phyloP scores from a whole-genome alignment of 2,888 invertebrate genomes.

The Epistrophe eligans region DNA sequence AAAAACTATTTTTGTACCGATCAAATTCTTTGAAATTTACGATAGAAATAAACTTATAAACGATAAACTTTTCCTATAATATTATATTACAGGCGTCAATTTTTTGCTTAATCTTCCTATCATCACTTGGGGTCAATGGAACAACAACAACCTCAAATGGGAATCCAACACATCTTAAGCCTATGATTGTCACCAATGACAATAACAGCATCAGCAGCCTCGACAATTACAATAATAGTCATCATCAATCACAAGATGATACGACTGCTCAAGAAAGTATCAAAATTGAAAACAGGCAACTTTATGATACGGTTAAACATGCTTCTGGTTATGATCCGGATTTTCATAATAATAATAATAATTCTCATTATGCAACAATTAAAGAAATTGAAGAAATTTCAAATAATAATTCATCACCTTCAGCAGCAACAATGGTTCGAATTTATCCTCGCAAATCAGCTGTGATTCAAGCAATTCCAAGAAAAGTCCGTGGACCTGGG shows the following conservation, averaged over 20 bases:
- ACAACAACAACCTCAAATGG: conserved; percentile 16
- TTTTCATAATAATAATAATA: not conserved
- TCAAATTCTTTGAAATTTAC: no score
- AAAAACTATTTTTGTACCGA: no score
- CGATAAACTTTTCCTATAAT: not conserved
- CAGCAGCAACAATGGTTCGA: conserved; percentile 24
- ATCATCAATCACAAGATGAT: not conserved
- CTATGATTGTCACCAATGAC: not conserved
- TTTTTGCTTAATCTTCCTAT: not conserved
- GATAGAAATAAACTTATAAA: no score
- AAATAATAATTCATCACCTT: conserved; percentile 21
- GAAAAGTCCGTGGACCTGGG: conserved; percentile 48
- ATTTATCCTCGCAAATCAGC: conserved; percentile 47
- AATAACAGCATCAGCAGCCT: not conserved
- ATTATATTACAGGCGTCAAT: conserved; percentile 21
- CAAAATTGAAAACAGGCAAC: conserved; percentile 55
- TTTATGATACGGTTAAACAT: conserved; percentile 58
- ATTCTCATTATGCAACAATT: not conserved
- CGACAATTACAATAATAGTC: not conserved
- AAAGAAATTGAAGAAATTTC: conserved; percentile 1
- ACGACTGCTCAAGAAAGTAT: conserved; percentile 33
- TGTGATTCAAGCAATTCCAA: conserved; percentile 58
- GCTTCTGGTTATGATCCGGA: conserved; percentile 55
- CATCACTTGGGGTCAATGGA: not conserved
- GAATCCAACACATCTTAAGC: conserved; percentile 34